Percentiles rank a stretch among this genome's conserved stretches.
phyloP scores from a whole-genome alignment of 1,140 invertebrate species.

The Drosophila asahinai region DNA sequence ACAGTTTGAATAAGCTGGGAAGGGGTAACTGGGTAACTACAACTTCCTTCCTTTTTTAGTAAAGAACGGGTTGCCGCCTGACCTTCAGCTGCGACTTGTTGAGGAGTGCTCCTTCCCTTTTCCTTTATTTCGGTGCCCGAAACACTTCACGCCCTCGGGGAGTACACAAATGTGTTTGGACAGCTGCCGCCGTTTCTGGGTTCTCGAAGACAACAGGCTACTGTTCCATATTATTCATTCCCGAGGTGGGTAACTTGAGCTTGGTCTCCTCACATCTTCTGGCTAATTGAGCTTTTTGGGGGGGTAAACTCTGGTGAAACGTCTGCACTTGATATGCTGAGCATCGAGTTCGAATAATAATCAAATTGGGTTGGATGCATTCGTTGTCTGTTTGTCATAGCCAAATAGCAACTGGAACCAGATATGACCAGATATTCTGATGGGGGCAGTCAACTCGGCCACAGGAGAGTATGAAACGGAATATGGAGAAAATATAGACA shows the following conservation, averaged over 20 bases:
- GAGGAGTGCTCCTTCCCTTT: neutral
- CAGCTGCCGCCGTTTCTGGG: conserved; percentile 49
- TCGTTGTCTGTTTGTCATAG: conserved; percentile 57
- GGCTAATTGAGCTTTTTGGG: conserved; percentile 56
- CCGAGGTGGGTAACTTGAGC: conserved; percentile 50
- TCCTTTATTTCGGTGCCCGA: conserved; percentile 18
- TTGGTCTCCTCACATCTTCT: conserved; percentile 40
- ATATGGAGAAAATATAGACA: conserved; percentile 12
- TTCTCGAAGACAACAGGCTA: conserved; percentile 30
- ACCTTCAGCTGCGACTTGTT: conserved; percentile 61
- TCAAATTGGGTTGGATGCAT: conserved; percentile 41
- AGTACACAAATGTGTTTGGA: conserved; percentile 58
- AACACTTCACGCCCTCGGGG: conserved; percentile 30
- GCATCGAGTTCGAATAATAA: conserved; percentile 39
- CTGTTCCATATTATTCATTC: conserved; percentile 28
- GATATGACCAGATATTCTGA: conserved; percentile 8
- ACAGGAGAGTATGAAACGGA: neutral
- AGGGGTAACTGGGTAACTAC: conserved; percentile 15
- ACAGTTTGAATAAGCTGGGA: neutral
- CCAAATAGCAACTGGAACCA: conserved; percentile 36
- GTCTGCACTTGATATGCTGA: conserved; percentile 66
- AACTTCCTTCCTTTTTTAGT: conserved; percentile 56
- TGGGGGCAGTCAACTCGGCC: conserved; percentile 13
- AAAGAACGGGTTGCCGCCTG: conserved; percentile 49
- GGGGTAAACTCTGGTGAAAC: neutral